Evolutionary conservation across 2,888 invertebrate genomes (phyloP).

Genomic region (Melanostoma scalare): DNA sequence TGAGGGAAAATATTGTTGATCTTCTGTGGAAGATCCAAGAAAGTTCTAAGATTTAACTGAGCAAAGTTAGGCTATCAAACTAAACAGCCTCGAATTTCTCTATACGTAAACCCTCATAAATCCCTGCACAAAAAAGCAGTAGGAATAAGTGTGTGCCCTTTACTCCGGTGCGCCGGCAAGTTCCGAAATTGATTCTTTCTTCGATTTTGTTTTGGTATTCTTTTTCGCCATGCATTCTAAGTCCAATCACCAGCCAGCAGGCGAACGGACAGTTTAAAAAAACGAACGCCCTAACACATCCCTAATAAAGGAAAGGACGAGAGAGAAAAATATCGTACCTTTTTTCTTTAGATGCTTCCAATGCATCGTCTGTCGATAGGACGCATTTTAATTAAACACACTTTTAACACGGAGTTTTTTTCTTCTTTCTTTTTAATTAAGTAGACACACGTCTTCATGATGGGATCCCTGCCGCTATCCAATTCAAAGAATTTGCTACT

Average conservation of each 20-base stretch:
- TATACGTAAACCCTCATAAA: no score
- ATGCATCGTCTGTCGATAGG: conserved; percentile 40
- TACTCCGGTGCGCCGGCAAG: not conserved
- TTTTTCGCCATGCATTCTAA: conserved; percentile 30
- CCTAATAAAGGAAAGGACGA: conserved; percentile 57
- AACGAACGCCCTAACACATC: conserved; percentile 43
- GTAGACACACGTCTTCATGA: conserved; percentile 66
- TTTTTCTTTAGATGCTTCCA: conserved; percentile 11
- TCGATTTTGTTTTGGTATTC: conserved; percentile 24
- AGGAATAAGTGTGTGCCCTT: conserved; percentile 20
- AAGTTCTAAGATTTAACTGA: no score
- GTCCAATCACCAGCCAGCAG: conserved; percentile 14
- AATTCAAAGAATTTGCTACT: conserved; percentile 56
- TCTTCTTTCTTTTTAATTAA: conserved; percentile 58
- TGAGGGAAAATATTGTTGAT: no score
- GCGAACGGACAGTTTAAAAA: conserved; percentile 8
- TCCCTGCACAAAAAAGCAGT: conserved; percentile 12
- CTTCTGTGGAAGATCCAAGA: no score
- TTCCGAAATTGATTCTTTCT: conserved; percentile 27
- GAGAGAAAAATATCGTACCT: conserved; percentile 14
- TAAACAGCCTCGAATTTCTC: no score
- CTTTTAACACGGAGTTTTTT: conserved; percentile 60
- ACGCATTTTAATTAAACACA: conserved; percentile 70
- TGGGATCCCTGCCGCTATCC: conserved; percentile 31
- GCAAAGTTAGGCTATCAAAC: no score